Evolutionary conservation across 2,888 invertebrate species (phyloP), one percentile per base, ranked within the genome.

Genomic region (Drosophila multiciliata): DNA sequence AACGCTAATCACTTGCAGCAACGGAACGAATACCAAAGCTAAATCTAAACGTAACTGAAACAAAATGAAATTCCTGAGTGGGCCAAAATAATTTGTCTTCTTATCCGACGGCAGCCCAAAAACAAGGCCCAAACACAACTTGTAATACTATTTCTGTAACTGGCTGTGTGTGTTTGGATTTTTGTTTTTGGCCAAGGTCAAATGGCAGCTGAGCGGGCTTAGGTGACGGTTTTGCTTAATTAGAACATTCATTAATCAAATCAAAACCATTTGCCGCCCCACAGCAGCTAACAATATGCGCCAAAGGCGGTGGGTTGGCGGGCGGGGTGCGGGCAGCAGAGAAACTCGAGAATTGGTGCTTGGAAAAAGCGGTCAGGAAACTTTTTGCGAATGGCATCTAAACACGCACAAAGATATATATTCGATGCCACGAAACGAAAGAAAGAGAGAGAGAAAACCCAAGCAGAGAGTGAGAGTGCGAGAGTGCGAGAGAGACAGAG

Each of bases 181-280:
- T 83, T 80, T 78, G 84, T 76, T 88, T 83, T 83, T 87, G 84
- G 81, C 84, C 89, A 87, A 89, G 89, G 86, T 89, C 86, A 89
- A 87, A 87, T 57, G 76, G 76, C 87, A 78, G 84, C 78, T 78
- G 71, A 77, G 78, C 75, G 72, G 53, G 82, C 78, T 83, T 80
- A 83, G 86, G 90, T 90, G 90, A 89, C 86, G 90, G 84, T 88
- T 91, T 91, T 88, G 89, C 90, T 91, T 91, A 91, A 91, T 91
- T 91, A 91, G 89, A 91, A 90, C 91, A 90, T 91, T 90, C 91
- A 91, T 91, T 91, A 91, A 91, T 91, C 91, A 91, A 91, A 91
- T 91, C 91, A 91, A 91, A 91, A 91, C 90, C 91, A 91, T 89
- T 91, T 91, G 89, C 89, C 87, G 86, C 85, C 90, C 90, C 65